These are phyloP conservation scores for Polyploca ridens DNA, from an alignment of 2,888 invertebrate genomes.

Conservation along the genomic window DNA sequence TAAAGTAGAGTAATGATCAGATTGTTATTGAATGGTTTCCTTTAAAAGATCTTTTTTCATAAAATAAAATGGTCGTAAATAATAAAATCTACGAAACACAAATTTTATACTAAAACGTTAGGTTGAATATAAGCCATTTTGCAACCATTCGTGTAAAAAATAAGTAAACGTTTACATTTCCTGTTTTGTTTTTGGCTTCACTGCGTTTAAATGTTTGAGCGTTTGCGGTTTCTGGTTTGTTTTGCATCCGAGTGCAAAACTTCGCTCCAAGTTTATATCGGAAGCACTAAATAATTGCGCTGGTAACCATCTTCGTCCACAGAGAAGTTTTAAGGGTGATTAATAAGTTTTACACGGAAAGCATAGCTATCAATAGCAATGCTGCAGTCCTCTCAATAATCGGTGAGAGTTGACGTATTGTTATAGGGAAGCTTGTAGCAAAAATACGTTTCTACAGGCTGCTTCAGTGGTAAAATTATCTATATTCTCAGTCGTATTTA, in stretches of 20 bases:
- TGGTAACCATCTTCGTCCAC: slow-evolving; percentile 18
- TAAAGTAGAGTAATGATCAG: too few species aligned
- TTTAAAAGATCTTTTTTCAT: too few species aligned
- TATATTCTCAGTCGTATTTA: too few species aligned
- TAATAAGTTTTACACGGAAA: slow-evolving; percentile 27
- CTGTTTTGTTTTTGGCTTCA: slow-evolving; percentile 1
- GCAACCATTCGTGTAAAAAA: neutral
- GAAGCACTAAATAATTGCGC: slow-evolving; percentile 28
- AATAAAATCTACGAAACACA: too few species aligned
- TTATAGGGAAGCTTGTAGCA: slow-evolving; percentile 12
- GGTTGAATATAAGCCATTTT: neutral
- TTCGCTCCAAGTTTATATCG: slow-evolving; percentile 25
- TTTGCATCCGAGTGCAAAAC: slow-evolving; percentile 22
- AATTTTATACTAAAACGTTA: too few species aligned
- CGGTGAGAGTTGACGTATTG: slow-evolving; percentile 11
- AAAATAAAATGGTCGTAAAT: too few species aligned
- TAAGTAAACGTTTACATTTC: neutral
- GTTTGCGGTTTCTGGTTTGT: slow-evolving; percentile 19
- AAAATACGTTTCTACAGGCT: too few species aligned
- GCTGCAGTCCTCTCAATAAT: slow-evolving; percentile 17
- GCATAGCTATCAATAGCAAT: slow-evolving; percentile 9
- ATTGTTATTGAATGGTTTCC: too few species aligned
- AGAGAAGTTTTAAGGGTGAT: slow-evolving; percentile 29
- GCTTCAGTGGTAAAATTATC: too few species aligned
- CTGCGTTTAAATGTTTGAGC: slow-evolving; percentile 3